These are phyloP conservation scores for Tachysurus vachellii DNA, from an alignment of 2,113 vertebrate species.

Conservation along the genomic window DNA sequence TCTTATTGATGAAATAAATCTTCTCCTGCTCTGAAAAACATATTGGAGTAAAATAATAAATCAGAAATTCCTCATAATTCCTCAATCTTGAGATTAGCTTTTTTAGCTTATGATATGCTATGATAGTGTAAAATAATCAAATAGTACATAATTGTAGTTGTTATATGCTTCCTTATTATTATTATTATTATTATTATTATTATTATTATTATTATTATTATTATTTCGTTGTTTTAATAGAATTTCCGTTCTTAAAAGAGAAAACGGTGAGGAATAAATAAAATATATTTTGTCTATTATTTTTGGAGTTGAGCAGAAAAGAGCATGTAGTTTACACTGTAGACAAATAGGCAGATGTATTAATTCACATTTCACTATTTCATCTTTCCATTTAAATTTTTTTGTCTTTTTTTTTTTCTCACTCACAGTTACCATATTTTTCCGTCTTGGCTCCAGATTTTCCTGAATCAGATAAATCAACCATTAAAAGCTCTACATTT, in stretches of 20 bases:
- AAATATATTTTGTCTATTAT: not conserved
- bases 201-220: no score
- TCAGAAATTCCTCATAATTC: not conserved
- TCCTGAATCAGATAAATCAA: not conserved
- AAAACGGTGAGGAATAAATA: no score
- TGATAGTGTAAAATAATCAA: not conserved
- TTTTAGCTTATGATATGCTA: not conserved
- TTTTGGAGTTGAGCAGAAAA: no score
- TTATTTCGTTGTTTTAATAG: not conserved
- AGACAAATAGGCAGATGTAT: no score
- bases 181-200: no score
- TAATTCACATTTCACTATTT: no score
- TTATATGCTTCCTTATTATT: not conserved
- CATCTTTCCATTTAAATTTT: not conserved
- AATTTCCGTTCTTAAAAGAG: not conserved
- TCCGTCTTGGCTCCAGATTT: not conserved
- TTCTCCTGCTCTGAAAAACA: not conserved
- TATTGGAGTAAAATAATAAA: not conserved
- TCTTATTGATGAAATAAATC: not conserved
- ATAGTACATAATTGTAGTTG: not conserved
- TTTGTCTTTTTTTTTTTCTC: not conserved
- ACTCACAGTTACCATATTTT: not conserved
- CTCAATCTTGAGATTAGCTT: not conserved
- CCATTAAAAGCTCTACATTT: not conserved
- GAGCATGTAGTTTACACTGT: no score